Conservation (phyloP, 1,140 invertebrate genomes). For the Archegozetes longisetosus region DNA sequence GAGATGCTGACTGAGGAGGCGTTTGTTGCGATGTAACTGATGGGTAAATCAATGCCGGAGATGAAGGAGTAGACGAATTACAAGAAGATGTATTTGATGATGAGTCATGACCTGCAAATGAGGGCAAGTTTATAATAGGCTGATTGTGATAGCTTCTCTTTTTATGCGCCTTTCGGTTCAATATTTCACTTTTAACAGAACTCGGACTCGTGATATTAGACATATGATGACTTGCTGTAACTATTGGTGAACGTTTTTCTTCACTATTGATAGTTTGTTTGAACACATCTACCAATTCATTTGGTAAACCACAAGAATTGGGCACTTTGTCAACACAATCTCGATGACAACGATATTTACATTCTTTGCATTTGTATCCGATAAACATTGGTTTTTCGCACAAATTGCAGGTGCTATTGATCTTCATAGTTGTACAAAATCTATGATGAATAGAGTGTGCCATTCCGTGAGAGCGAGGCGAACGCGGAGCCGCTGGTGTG, state of each 20-base stretch:
- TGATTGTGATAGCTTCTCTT: slow-evolving; percentile 6
- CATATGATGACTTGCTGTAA: not conserved
- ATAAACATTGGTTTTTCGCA: slow-evolving; percentile 83
- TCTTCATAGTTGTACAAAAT: slow-evolving; percentile 70
- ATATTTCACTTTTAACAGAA: not conserved
- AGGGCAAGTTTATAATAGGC: slow-evolving; percentile 11
- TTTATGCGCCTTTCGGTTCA: not conserved
- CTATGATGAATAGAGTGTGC: slow-evolving; percentile 78
- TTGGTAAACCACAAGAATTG: slow-evolving; percentile 73
- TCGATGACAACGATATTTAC: slow-evolving; percentile 83
- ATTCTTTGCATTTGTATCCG: slow-evolving; percentile 80
- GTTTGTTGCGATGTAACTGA: not conserved
- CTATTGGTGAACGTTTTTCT: not conserved
- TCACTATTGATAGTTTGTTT: slow-evolving; percentile 22
- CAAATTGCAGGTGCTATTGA: slow-evolving; percentile 62
- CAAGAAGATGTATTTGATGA: slow-evolving; percentile 89
- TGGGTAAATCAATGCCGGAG: slow-evolving; percentile 48
- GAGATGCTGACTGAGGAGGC: slow-evolving; percentile 23
- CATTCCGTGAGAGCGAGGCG: slow-evolving; percentile 50
- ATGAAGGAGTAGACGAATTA: slow-evolving; percentile 87
- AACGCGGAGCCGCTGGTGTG: slow-evolving; percentile 41
- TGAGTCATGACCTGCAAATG: slow-evolving; percentile 45
- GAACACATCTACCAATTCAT: slow-evolving; percentile 59
- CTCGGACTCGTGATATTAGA: not conserved
- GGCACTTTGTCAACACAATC: slow-evolving; percentile 80